Evolutionary conservation across 1,140 invertebrate genomes (phyloP), one percentile per base, ranked within the genome.

Genomic region (Rhopalosiphum maidis): DNA sequence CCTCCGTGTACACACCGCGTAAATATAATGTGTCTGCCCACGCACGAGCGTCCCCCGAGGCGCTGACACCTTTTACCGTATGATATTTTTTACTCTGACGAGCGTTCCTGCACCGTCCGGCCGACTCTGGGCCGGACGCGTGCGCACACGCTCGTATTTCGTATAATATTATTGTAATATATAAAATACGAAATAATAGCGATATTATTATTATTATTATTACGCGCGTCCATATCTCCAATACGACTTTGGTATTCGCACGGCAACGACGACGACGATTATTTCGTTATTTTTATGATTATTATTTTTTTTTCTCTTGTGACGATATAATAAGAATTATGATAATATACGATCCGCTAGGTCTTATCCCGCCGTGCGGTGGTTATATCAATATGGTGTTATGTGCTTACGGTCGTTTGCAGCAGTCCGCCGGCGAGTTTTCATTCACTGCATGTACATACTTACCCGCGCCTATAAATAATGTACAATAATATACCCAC

Each of bases 41-140:
- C 90, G 90, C 90, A 46, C 35, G n/a, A 23, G 68, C 90, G 90
- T 91, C 90, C 90, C 90, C 68, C 90, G 30, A 91, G 90, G 90
- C 68, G 60, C 90, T 91, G 90, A 91, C 90, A 91, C 90, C 90
- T 91, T 82, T 85, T 43, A 91, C 68, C 90, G 90, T 21, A 48
- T 35, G 35, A 90, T 90, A 51, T 51, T 51, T 60, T 90, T 41
- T 90, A 60, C 51, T 2, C 48, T 35, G 48, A 41, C 25, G 48
- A 51, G 48, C 21, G 35, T 91, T 46, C 23, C 22, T 41, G 41
- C 41, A 41, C 25, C 9, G 86, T 46, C 46, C 46, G 83, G 7
- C 85, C 37, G 55, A 37, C 55, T 43, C 54, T 55, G 37, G 43
- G 55, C 18, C 8, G 37, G 25, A 60, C 41, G 55, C 48, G 25